A percentile compares a stretch with the other conserved stretches of the same genome.
Evolutionary conservation across 92 coral and sea anemone genomes (phyloP).

Genomic region (Zoanthus solanderi): DNA sequence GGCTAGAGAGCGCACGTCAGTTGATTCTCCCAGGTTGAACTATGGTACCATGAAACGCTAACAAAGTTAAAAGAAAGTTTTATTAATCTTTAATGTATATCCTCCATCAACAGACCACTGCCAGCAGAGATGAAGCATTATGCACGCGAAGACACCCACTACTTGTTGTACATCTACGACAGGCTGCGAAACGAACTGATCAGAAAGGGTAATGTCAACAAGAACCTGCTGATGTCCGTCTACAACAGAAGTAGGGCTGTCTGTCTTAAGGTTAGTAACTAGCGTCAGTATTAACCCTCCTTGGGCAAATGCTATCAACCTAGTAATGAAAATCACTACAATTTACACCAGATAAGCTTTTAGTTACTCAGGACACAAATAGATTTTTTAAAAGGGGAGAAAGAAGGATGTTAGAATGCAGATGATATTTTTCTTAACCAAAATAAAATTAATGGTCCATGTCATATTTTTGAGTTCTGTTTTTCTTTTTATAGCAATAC

Average conservation of each 20-base stretch:
- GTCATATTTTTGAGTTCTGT: neutral
- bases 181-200: slow-evolving; percentile 91
- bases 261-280: slow-evolving; percentile 74
- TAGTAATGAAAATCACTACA: too few relatives aligned
- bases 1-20: too few relatives aligned
- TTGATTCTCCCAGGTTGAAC: neutral
- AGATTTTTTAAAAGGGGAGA: too few relatives aligned
- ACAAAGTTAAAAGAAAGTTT: neutral
- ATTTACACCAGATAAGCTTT: too few relatives aligned
- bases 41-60: neutral
- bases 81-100: neutral
- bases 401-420: too few relatives aligned
- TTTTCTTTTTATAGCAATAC: slow-evolving; percentile 63
- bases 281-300: neutral
- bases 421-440: neutral
- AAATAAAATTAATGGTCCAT: neutral
- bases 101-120: slow-evolving; percentile 70
- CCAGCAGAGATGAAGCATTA: slow-evolving; percentile 93
- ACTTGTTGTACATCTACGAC: slow-evolving; percentile 89
- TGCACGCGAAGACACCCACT: slow-evolving; percentile 97
- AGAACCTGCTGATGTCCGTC: slow-evolving; percentile 87
- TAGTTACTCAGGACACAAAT: too few relatives aligned
- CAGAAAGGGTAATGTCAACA: slow-evolving; percentile 81
- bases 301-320: neutral
- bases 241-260: slow-evolving; percentile 82